Percentiles rank a stretch among this genome's conserved stretches.
Evolutionary conservation across 2,888 invertebrate species (phyloP).

Genomic region (Rhaphigaster nebulosa): DNA sequence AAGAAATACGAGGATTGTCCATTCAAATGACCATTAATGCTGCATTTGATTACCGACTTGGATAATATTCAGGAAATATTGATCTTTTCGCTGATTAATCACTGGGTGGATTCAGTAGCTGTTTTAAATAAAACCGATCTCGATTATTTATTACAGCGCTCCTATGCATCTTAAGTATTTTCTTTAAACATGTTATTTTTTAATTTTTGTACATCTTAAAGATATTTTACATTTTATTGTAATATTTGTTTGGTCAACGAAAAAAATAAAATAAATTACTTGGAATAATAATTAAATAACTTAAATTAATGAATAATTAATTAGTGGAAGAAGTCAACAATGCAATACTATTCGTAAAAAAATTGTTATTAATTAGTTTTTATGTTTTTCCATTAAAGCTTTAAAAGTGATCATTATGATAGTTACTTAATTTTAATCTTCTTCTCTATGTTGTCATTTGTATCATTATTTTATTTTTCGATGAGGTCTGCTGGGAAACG

Average conservation of each 20-base stretch:
- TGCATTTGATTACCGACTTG: constrained; percentile 14
- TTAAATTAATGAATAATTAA: too few species aligned
- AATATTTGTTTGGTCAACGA: background rate
- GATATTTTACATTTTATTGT: background rate
- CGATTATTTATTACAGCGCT: background rate
- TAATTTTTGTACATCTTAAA: background rate
- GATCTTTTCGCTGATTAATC: constrained; percentile 27
- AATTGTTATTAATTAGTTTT: background rate
- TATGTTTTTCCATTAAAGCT: background rate
- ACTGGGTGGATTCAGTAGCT: constrained; percentile 2
- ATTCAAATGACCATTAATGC: constrained; percentile 48
- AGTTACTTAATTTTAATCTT: too few species aligned
- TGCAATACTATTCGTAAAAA: too few species aligned
- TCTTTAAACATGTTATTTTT: background rate
- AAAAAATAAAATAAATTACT: background rate
- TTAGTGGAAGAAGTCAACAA: too few species aligned
- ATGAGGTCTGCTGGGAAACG: too few species aligned
- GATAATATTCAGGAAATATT: constrained; percentile 42
- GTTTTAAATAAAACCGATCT: constrained; percentile 10
- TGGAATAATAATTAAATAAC: too few species aligned
- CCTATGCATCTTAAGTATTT: background rate
- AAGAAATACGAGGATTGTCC: constrained; percentile 44
- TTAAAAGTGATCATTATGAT: too few species aligned
- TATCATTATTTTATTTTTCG: too few species aligned
- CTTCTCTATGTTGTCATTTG: too few species aligned